Conservation (phyloP, 2,113 vertebrate species). For the Labeo catla region DNA sequence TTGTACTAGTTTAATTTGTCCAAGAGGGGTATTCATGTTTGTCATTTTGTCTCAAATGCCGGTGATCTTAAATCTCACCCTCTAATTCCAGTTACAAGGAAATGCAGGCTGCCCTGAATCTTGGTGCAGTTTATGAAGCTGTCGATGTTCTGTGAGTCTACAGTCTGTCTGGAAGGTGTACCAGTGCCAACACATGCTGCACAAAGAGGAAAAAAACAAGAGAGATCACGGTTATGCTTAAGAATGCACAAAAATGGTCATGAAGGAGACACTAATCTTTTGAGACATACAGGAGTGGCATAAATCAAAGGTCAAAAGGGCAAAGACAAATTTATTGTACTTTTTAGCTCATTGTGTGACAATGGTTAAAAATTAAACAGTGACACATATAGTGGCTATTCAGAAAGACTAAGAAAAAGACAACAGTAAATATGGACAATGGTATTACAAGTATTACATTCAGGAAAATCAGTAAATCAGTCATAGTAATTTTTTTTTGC, state of each 20-base stretch:
- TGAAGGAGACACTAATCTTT: background rate
- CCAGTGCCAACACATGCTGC: constrained; percentile 87
- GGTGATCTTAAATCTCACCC: constrained; percentile 76
- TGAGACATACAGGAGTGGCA: background rate
- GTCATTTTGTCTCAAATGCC: background rate
- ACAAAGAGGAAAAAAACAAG: background rate
- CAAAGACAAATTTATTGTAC: background rate
- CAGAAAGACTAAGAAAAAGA: background rate
- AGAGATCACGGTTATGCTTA: background rate
- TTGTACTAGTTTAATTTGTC: background rate
- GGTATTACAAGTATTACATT: too few species aligned
- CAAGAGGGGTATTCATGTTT: background rate
- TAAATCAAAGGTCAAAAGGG: background rate
- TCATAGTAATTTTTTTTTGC: background rate
- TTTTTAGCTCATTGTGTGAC: background rate
- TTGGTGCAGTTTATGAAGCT: constrained; percentile 92
- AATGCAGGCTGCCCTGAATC: constrained; percentile 91
- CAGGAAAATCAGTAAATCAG: background rate
- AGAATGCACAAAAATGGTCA: background rate
- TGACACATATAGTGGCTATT: background rate
- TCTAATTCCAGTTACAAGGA: constrained; percentile 87
- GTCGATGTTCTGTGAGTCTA: constrained; percentile 89
- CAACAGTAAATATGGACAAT: background rate
- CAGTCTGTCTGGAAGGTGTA: constrained; percentile 76
- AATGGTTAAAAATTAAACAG: background rate